A percentile compares a stretch with the other conserved stretches of the same genome.
Evolutionary conservation across 2,113 vertebrate species (phyloP).

Genomic region (Gallinago undulata): DNA sequence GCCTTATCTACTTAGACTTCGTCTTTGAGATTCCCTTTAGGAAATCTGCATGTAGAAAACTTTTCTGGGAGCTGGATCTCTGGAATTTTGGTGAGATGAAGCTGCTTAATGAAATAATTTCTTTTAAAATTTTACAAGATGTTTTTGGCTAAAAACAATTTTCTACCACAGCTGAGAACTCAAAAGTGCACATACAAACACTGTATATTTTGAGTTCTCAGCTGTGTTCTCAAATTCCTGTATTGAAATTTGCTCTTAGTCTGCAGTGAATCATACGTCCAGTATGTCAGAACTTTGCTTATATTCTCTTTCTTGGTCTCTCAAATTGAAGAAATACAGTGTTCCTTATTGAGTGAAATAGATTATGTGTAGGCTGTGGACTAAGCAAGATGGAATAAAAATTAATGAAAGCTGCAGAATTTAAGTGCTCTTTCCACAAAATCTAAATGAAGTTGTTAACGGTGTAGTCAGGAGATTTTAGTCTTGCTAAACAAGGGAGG

Average conservation of each 20-base stretch:
- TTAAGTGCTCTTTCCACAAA: not conserved
- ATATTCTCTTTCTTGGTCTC: not conserved
- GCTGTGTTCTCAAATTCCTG: not conserved
- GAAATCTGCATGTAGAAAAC: not conserved
- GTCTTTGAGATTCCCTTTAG: not conserved
- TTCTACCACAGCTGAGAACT: not conserved
- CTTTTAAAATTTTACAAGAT: not conserved
- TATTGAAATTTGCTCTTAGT: not conserved
- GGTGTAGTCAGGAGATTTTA: not conserved
- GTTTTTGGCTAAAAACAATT: not conserved
- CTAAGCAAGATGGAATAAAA: not conserved
- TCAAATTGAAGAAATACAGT: not conserved
- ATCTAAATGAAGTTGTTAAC: not conserved
- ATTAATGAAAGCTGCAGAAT: not conserved
- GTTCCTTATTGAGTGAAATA: not conserved
- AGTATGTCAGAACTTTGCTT: not conserved
- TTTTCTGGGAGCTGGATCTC: not conserved
- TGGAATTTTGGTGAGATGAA: not conserved
- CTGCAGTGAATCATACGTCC: not conserved
- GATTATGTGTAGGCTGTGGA: not conserved
- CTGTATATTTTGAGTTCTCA: no score
- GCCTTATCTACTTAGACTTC: not conserved
- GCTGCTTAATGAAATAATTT: not conserved
- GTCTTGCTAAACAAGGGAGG: not conserved
- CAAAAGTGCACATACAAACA: not conserved